Base-by-base conservation (phyloP, 2,888 invertebrate genomes). In the Melanostoma scalare region DNA sequence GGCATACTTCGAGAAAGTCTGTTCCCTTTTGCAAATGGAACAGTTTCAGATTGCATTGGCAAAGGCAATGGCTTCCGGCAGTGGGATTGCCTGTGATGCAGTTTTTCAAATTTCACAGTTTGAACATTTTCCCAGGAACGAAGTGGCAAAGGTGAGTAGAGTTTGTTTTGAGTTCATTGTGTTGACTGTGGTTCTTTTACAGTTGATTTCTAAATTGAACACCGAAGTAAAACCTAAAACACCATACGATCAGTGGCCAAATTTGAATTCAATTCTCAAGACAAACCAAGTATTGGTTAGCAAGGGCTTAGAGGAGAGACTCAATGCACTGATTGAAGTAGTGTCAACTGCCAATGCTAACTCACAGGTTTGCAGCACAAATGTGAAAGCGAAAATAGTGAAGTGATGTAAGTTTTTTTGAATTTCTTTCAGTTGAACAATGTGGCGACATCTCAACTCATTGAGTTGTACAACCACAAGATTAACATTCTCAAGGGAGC, bases 391-490 rank as follows among this genome's bases (percentile, higher is more conserved):
- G 20, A 20, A 10, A n/a, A 9, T n/a, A 42, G 2, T 52, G 6
- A 38, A 40, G 3, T 46, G 5, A 33, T 33, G 5, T 10, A 6
- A 10, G 38, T 56, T 48, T 52, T 6, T 2, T 38, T 50, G n/a
- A 10, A 42, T 79, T 56, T 5, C 0, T 9, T 86, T 42, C 30
- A 86, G 85, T 69, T 90, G 10, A 88, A 90, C n/a, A 88, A 90
- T 73, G 86, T 89, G 6, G 88, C 90, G 2, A 89, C 90, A 4
- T 90, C 91, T 0, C 90, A 91, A 86, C 87, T 91, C 38, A 89
- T 91, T 67, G 90, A 91, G 75, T 61, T 91, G 38, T 91, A 89
- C 42, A 90, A 89, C 63, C 90, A 90, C 85, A 91, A 90, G 87
- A 89, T 90, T 42, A 88, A 90, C 44, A 89, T 90, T 72, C 88